Evolutionary conservation across 2,113 vertebrate genomes (phyloP), one percentile per base, ranked within the genome.

Genomic region (Craseonycteris thonglongyai): DNA sequence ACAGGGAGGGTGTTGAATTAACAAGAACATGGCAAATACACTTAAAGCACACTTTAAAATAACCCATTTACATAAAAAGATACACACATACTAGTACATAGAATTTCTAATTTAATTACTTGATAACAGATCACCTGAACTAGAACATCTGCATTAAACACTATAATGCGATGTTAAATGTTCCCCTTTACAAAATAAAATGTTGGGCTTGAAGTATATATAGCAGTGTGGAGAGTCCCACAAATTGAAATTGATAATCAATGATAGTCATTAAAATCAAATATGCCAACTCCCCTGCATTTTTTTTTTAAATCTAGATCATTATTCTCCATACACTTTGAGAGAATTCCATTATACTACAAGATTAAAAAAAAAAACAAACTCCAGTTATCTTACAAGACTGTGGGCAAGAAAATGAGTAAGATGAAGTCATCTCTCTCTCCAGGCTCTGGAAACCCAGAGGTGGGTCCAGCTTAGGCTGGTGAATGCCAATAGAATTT

Each of bases 381-480:
- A 15, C 49, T 30, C 49, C 66, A 72, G 79, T 63, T 95, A 84
- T 94, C 92, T 74, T 97, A 84, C 80, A 85, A 63, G 87, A 93
- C 35, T 28, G 35, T 90, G 87, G 75, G 87, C 80, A 95, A 88
- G 71, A 94, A 95, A 95, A 86, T 63, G 65, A 92, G 51, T 88
- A 68, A 71, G 85, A 40, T 97, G 96, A 97, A 97, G 45, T 91
- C 93, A 91, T 96, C 28, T 92, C 80, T 96, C 42, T 96, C n/a
- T 42, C 47, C 47, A 88, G 83, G 54, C 79, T 96, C 74, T 71
- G 51, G 56, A 95, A 96, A 95, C 30, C 14, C 51, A 95, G 38
- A 88, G 83, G 81, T 95, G 88, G 63, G 0, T 65, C 65, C 92
- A 92, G 65, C 92, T 13, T 18, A 84, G 24, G 88, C 4, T 88